Base-by-base conservation (phyloP, 2,888 invertebrate species). In the Arctia plantaginis region DNA sequence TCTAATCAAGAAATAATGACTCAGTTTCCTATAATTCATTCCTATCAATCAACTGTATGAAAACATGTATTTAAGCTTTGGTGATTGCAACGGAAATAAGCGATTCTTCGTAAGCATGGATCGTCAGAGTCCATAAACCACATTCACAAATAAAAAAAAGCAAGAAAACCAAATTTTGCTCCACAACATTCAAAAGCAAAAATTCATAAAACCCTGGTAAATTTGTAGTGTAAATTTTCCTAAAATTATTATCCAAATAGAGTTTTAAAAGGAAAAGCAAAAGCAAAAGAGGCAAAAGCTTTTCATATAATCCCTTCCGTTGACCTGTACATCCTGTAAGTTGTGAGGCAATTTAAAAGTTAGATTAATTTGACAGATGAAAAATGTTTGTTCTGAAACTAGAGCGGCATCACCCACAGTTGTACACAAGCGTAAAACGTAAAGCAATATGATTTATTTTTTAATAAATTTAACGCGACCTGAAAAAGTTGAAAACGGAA, bases 351-450 rank as follows among this genome's bases (percentile, higher is more conserved):
- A 67, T 44, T 44, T 4, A 44, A 20, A 67, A 67, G 44, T 30
- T 67, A 30, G 30, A 7, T 47, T 67, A 67, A 67, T 47, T 47
- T 30, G 47, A 47, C 47, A 47, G 47, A 12, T 67, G 23, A 67
- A 27, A 67, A 67, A 67, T 44, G 23, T 67, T 33, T 23, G 47
- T 47, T 47, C 67, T 67, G 7, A 47, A 67, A 67, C 30, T 33
- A 67, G 30, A 33, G 30, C 23, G 47, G 0, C 47, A 67, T 67
- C 44, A n/a, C 44, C 20, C 12, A 10, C 20, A 67, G 44, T 47
- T 47, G 33, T 13, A 47, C 12, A 20, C 12, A 47, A 47, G 30
- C 30, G 30, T 44, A 47, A 47, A 44, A n/a, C 23, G 12, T n/a
- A 66, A 47, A 51, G n/a, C 47, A 27, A 30, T 27, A 13, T 47